Conservation (phyloP, 2,797 vertebrate species). For the Yasuhikotakia modesta region DNA sequence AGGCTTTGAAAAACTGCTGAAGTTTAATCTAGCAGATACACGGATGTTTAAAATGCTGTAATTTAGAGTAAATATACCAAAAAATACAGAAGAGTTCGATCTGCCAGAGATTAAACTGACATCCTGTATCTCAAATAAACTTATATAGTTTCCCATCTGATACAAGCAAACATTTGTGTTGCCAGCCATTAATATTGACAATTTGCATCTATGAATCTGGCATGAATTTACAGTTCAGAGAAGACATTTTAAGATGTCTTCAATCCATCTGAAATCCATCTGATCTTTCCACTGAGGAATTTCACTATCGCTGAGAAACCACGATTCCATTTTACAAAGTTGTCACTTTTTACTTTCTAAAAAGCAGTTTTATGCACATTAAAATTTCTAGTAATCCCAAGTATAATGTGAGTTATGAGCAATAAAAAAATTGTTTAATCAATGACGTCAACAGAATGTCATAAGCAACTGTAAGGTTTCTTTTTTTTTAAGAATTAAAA, state of each 20-base stretch:
- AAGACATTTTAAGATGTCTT: not conserved
- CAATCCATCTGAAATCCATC: not conserved
- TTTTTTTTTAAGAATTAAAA: not conserved
- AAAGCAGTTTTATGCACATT: too few relatives aligned
- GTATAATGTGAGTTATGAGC: too few relatives aligned
- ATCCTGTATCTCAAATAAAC: too few relatives aligned
- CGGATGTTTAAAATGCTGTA: not conserved
- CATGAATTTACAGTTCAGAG: not conserved
- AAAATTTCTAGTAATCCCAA: too few relatives aligned
- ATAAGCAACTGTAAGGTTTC: too few relatives aligned
- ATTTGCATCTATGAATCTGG: too few relatives aligned
- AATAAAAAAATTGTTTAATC: too few relatives aligned
- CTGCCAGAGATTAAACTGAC: not conserved
- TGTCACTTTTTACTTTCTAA: too few relatives aligned
- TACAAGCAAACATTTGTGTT: not conserved
- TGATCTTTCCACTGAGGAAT: not conserved
- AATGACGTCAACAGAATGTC: too few relatives aligned
- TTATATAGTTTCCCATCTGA: not conserved
- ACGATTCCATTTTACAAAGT: not conserved
- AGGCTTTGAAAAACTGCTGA: not conserved
- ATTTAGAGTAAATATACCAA: too few relatives aligned
- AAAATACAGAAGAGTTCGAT: not conserved
- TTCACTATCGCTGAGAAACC: not conserved
- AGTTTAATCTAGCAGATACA: not conserved
- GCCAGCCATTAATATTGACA: not conserved